These are phyloP conservation scores for Actinostola sp. DNA, from an alignment of 92 coral and sea anemone genomes.

Conservation along the genomic window DNA sequence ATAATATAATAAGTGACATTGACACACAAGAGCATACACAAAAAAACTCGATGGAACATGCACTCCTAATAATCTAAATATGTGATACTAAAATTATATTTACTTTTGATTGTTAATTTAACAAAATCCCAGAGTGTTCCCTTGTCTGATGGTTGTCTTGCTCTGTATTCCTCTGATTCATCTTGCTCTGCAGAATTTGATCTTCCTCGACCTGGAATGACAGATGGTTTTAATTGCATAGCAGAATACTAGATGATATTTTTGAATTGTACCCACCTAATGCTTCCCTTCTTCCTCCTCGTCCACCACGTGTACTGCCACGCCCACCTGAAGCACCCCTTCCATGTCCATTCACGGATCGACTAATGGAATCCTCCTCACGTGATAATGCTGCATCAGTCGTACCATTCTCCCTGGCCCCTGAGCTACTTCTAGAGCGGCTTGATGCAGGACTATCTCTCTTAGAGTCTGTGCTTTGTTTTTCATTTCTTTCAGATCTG, in stretches of 20 bases:
- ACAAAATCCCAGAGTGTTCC: conserved; percentile 96
- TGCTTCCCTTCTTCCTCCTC: conserved; percentile 70
- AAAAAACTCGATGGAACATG: no score
- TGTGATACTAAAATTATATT: no score
- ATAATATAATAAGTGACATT: no score
- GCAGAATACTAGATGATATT: not conserved
- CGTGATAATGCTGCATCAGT: conserved; percentile 14
- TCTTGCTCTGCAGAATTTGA: conserved; percentile 53
- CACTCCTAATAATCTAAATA: no score
- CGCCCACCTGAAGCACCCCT: conserved; percentile 45
- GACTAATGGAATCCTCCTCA: conserved; percentile 4
- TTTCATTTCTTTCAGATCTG: conserved; percentile 46
- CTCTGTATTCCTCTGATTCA: conserved; percentile 77
- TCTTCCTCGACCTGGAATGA: conserved; percentile 66
- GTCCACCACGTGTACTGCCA: conserved; percentile 62
- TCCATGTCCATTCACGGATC: conserved; percentile 15
- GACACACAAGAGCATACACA: no score
- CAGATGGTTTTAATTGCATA: not conserved
- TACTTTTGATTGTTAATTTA: conserved; percentile 59
- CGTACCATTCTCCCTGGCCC: conserved; percentile 32
- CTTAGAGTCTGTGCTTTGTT: not conserved
- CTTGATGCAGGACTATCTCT: not conserved
- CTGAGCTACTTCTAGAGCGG: conserved; percentile 9
- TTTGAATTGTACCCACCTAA: conserved; percentile 46
- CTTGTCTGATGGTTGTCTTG: conserved; percentile 82